Conservation (phyloP, 2,113 vertebrate genomes). For the Meriones unguiculatus region DNA sequence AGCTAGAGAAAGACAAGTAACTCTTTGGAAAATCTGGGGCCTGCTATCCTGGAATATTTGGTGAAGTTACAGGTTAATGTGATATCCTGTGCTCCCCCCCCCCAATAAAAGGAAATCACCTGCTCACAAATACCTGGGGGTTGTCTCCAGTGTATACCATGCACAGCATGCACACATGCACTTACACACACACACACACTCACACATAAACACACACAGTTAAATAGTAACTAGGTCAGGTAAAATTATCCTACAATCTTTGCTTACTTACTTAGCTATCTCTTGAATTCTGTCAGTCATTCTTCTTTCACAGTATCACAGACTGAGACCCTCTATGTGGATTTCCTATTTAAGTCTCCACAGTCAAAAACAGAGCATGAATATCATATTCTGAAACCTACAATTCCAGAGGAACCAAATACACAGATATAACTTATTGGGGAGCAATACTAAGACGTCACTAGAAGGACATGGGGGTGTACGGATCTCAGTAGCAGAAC, state of each 20-base stretch:
- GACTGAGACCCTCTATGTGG: neutral
- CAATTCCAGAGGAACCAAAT: slow-evolving; percentile 18
- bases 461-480: too few species aligned
- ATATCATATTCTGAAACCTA: neutral
- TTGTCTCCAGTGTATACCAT: neutral
- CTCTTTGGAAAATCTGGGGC: neutral
- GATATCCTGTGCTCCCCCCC: neutral
- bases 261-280: neutral
- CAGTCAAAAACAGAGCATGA: slow-evolving; percentile 14
- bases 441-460: neutral
- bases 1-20: neutral
- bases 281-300: neutral
- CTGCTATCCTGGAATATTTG: neutral
- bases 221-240: slow-evolving; percentile 21
- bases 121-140: neutral
- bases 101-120: neutral
- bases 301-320: neutral
- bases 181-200: neutral
- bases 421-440: neutral
- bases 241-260: slow-evolving; percentile 35
- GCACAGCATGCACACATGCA: neutral
- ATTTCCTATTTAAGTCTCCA: neutral
- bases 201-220: neutral
- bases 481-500: neutral
- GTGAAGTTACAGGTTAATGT: neutral